Conservation (phyloP, 2,113 vertebrate species). For the Gymnarchus niloticus region DNA sequence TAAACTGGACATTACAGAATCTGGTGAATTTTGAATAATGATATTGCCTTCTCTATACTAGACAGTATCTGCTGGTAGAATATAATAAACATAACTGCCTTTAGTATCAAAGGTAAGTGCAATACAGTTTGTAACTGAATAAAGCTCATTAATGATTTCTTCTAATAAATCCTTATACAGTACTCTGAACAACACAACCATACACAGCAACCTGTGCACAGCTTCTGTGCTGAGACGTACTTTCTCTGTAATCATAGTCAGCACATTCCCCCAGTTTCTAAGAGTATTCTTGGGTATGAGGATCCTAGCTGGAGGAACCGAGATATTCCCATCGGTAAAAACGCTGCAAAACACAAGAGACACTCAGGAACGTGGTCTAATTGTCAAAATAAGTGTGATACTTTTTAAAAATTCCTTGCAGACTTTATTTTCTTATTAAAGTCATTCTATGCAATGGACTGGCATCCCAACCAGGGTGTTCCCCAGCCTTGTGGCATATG, state of each 20-base stretch:
- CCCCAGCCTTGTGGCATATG: too few species aligned
- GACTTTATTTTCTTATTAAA: too few species aligned
- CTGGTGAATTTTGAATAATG: background rate
- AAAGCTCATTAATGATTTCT: background rate
- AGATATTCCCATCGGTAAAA: constrained; percentile 64
- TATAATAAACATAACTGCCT: background rate
- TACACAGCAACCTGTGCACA: constrained; percentile 55
- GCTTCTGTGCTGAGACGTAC: constrained; percentile 56
- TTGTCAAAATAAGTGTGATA: background rate
- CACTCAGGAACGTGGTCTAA: background rate
- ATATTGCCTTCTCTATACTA: background rate
- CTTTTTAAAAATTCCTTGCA: background rate
- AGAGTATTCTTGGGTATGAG: constrained; percentile 62
- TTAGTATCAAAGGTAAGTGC: background rate
- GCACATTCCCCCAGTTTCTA: constrained; percentile 58
- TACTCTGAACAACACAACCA: too few species aligned
- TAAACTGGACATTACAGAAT: background rate
- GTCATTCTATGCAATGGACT: too few species aligned
- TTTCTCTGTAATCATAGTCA: constrained; percentile 60
- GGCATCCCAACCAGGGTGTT: too few species aligned
- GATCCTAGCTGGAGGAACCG: constrained; percentile 55
- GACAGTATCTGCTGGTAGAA: background rate
- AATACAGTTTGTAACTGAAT: background rate
- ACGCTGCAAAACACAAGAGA: constrained; percentile 47
- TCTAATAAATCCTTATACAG: background rate